phyloP scores from a whole-genome alignment of 2,888 invertebrate genomes.

The Erannis defoliaria region DNA sequence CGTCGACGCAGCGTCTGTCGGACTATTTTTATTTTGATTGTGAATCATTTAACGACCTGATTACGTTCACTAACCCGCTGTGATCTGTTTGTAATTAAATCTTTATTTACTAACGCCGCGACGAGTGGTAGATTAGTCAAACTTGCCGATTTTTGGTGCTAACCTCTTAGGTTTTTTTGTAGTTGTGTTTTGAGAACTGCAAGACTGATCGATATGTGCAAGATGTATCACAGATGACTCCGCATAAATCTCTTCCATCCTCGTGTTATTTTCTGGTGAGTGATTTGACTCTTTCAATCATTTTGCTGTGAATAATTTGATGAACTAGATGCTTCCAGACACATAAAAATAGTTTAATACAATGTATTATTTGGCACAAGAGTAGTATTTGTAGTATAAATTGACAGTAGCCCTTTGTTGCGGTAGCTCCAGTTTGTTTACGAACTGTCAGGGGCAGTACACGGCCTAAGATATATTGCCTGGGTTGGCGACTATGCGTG shows the following conservation, averaged over 20 bases:
- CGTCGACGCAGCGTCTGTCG: conserved; percentile 83
- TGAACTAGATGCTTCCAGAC: conserved; percentile 50
- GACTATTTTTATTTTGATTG: conserved; percentile 86
- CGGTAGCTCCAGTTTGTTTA: conserved; percentile 87
- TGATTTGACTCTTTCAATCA: conserved; percentile 45
- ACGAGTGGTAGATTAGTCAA: conserved; percentile 69
- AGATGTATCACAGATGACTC: conserved; percentile 85
- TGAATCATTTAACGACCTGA: conserved; percentile 77
- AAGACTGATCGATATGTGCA: conserved; percentile 86
- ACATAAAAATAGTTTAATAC: conserved; percentile 37
- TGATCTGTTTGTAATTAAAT: conserved; percentile 66
- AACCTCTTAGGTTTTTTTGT: conserved; percentile 80
- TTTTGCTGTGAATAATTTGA: conserved; percentile 48
- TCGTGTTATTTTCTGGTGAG: conserved; percentile 79
- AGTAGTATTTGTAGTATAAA: conserved; percentile 54
- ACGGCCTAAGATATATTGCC: conserved; percentile 87
- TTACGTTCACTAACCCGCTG: conserved; percentile 62
- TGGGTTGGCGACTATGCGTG: conserved; percentile 87
- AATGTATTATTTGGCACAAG: conserved; percentile 42
- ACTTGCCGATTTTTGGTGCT: conserved; percentile 77
- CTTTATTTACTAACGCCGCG: conserved; percentile 65
- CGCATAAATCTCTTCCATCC: conserved; percentile 64
- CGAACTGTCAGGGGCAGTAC: conserved; percentile 87
- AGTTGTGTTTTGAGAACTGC: conserved; percentile 84
- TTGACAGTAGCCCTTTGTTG: conserved; percentile 75